These are phyloP conservation scores for Leucosticte australis DNA, from an alignment of 2,113 vertebrate genomes.

Conservation along the genomic window DNA sequence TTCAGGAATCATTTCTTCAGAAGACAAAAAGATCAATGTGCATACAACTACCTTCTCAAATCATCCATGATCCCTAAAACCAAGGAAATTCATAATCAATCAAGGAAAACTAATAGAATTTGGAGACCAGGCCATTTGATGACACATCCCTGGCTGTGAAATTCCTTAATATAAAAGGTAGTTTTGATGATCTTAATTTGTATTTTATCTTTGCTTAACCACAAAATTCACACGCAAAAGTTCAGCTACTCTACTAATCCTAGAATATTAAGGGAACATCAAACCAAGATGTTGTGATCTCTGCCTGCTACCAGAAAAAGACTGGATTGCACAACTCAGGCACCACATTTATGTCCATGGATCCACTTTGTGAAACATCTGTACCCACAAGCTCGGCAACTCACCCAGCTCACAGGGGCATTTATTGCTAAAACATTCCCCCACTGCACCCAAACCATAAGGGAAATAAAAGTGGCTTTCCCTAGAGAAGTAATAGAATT, in stretches of 20 bases:
- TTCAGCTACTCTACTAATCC: neutral
- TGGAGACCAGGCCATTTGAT: neutral
- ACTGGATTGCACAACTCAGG: neutral
- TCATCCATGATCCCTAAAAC: neutral
- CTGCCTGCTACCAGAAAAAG: neutral
- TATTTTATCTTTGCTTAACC: neutral
- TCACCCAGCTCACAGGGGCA: neutral
- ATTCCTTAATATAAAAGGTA: neutral
- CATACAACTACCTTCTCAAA: neutral
- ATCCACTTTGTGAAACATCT: neutral
- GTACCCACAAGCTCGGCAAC: neutral
- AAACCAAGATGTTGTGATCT: neutral
- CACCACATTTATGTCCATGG: neutral
- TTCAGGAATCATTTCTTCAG: neutral
- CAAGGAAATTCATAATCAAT: neutral
- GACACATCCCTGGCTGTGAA: neutral
- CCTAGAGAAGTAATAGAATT: neutral
- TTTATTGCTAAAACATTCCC: neutral
- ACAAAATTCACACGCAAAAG: neutral
- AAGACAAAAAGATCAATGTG: neutral
- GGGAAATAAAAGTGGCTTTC: neutral
- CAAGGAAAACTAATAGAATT: neutral
- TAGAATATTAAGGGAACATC: neutral
- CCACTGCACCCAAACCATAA: neutral
- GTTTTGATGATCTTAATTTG: neutral